Percentiles rank a stretch among this genome's conserved stretches.
phyloP scores from a whole-genome alignment of 1,140 invertebrate species.

The Brachionus calyciflorus region DNA sequence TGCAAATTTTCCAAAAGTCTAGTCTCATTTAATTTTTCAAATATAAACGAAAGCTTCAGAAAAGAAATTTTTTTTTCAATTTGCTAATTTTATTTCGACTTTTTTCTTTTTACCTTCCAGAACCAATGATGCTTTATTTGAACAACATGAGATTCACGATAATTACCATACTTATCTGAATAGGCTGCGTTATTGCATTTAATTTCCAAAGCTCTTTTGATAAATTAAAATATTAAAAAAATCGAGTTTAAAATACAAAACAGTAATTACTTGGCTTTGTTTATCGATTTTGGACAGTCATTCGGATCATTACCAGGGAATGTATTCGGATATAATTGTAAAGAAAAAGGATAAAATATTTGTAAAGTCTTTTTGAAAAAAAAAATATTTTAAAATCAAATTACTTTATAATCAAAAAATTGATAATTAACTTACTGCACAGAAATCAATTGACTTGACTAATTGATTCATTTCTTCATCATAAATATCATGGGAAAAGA shows the following conservation, averaged over 20 bases:
- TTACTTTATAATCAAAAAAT: neutral
- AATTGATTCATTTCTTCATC: constrained; percentile 85
- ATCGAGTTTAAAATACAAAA: neutral
- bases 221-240: constrained; percentile 31
- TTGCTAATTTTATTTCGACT: too few species aligned
- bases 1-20: constrained; percentile 1
- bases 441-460: constrained; percentile 80
- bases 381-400: neutral
- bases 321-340: constrained; percentile 82
- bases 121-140: constrained; percentile 99
- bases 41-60: neutral
- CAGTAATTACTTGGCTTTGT: constrained; percentile 77
- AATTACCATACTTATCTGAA: constrained; percentile 93
- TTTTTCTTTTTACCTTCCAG: constrained; percentile 92
- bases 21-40: constrained; percentile 12
- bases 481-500: constrained; percentile 93
- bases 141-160: constrained; percentile 90
- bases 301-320: constrained; percentile 89
- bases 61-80: too few species aligned
- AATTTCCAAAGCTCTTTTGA: constrained; percentile 72
- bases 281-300: constrained; percentile 87
- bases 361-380: constrained; percentile 74
- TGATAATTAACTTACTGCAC: constrained; percentile 51
- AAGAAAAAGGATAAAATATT: constrained; percentile 93
- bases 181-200: constrained; percentile 85